phyloP scores from a whole-genome alignment of 2,113 vertebrate genomes.

The Salvator merianae region DNA sequence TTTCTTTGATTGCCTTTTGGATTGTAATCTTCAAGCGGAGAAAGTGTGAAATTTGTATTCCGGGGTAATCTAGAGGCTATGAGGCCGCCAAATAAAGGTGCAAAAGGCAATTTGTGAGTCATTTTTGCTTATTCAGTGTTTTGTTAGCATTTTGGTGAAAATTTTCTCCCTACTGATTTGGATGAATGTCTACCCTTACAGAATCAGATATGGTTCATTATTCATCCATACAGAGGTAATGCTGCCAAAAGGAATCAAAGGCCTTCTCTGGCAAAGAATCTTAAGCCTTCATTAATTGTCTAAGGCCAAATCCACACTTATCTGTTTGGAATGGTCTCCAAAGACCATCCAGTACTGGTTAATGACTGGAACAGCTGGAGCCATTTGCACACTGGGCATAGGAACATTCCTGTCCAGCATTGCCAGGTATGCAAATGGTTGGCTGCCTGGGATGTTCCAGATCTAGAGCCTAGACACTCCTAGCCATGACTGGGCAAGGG shows the following conservation, averaged over 20 bases:
- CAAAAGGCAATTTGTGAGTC: conserved; percentile 48
- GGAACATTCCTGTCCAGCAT: no score
- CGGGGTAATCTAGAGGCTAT: conserved; percentile 41
- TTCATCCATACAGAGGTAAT: not conserved
- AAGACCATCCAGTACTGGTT: no score
- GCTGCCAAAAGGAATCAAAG: not conserved
- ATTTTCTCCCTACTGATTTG: conserved; percentile 20
- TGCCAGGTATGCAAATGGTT: no score
- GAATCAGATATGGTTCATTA: conserved; percentile 11
- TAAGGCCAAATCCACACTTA: no score
- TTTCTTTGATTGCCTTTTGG: conserved; percentile 44
- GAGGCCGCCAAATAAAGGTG: conserved; percentile 43
- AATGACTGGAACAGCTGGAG: no score
- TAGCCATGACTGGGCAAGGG: no score
- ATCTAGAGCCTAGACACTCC: no score
- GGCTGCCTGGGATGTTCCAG: no score
- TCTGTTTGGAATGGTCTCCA: no score
- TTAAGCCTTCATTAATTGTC: not conserved
- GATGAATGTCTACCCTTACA: conserved; percentile 39
- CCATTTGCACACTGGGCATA: no score
- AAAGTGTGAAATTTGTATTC: conserved; percentile 38
- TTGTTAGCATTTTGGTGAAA: conserved; percentile 52
- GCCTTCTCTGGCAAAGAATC: not conserved
- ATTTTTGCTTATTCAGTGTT: conserved; percentile 54
- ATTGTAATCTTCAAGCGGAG: conserved; percentile 45